A percentile compares a stretch with the other conserved stretches of the same genome.
These are phyloP conservation scores for Cremastinae sp. DNA, from an alignment of 2,888 invertebrate species.

Conservation along the genomic window DNA sequence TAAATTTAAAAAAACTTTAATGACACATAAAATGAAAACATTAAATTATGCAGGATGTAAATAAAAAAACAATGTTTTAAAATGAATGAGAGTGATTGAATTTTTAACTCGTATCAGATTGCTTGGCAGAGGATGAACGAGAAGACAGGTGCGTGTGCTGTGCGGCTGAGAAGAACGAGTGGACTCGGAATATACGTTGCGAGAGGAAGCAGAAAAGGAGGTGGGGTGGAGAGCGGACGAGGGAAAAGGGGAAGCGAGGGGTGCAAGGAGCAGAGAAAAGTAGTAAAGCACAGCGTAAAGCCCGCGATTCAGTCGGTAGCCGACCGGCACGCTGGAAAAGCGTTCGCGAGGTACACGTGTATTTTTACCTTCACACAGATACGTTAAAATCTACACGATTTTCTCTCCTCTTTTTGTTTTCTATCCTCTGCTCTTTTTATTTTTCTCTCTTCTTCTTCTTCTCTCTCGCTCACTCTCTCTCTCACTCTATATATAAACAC, in stretches of 20 bases:
- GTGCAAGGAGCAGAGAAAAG: constrained; percentile 64
- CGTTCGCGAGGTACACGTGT: constrained; percentile 49
- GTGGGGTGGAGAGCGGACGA: constrained; percentile 57
- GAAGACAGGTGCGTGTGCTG: constrained; percentile 43
- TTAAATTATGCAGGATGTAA: no score
- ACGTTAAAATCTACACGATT: not conserved
- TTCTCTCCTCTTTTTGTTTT: no score
- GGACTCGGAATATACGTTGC: constrained; percentile 48
- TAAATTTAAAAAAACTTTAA: no score
- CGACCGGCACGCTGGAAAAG: constrained; percentile 59
- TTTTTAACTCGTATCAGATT: no score
- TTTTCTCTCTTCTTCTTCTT: no score
- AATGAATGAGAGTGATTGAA: no score
- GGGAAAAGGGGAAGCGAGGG: constrained; percentile 43
- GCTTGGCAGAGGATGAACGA: no score
- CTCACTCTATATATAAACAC: not conserved
- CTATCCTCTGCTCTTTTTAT: no score
- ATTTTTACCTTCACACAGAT: constrained; percentile 13
- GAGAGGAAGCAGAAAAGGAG: constrained; percentile 60
- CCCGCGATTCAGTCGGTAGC: constrained; percentile 62
- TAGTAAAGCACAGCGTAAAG: constrained; percentile 67
- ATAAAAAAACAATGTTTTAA: no score
- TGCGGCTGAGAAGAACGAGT: constrained; percentile 35
- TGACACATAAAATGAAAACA: no score
- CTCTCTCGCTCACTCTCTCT: no score